Base-by-base conservation (phyloP, 30 jellyfish, hydroid and myxozoan genomes). In the Aurelia sp. region DNA sequence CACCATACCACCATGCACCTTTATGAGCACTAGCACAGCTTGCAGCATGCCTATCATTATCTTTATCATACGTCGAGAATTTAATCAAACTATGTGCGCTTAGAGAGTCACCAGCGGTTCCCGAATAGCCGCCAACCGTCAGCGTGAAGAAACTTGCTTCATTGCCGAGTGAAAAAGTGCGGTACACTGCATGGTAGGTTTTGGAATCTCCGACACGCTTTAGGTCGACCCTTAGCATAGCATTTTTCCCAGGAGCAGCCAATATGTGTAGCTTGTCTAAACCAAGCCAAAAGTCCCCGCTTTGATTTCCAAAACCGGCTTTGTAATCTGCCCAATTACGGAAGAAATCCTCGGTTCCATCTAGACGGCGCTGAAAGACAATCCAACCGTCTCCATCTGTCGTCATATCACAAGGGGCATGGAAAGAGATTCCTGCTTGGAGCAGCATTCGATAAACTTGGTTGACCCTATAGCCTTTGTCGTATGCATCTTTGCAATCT, bases 311-410 rank as follows among this genome's bases (percentile, higher is more conserved):
- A 69, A 69, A 69, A 15, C 79, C 79, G 15, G 51, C 35, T 69
- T 69, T 69, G 23, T 69, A 69, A 4, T 10, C 13, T 19, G 35
- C 27, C 79, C 79, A 69, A 23, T 69, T 31, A 0, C 65, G 79
- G 79, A 35, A 11, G 27, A 69, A 69, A 1, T 11, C 18, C 5
- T 20, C 65, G 35, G 64, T 21, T 3, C 65, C 31, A 22, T 69
- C 65, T 3, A 69, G 9, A 8, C 79, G 79, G 21, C 79, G 79
- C 44, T 69, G 79, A 50, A 69, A 69, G 17, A 69, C 79, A 69
- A 69, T 69, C 79, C 79, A 69, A 27, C 79, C 21, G 17, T 27
- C 57, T 15, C 57, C 57, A 23, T 17, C 51, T 12, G 79, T 31
- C 7, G 27, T 69, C 62, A 69, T 17, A 55, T 69, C 79, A 33